A percentile compares a stretch with the other conserved stretches of the same genome.
Evolutionary conservation across 2,797 vertebrate genomes (phyloP).

Genomic region (Coregonus sp.): DNA sequence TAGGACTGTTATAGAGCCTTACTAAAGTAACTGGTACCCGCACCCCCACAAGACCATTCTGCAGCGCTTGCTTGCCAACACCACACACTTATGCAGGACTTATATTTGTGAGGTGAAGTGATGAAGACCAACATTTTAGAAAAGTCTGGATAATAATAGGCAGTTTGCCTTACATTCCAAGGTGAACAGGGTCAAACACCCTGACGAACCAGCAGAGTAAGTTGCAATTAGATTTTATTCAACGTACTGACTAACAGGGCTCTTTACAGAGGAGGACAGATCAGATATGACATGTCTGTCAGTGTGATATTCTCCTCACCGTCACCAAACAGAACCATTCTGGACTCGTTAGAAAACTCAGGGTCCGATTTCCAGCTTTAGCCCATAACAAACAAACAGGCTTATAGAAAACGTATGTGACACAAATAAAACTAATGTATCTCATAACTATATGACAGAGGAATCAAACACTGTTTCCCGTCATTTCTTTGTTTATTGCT

Average conservation of each 20-base stretch:
- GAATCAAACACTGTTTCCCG: constrained; percentile 8
- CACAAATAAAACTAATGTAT: constrained; percentile 29
- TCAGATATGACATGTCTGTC: neutral
- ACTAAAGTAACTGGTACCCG: constrained; percentile 30
- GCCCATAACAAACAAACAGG: constrained; percentile 49
- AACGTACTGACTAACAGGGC: neutral
- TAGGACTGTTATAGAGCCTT: constrained; percentile 26
- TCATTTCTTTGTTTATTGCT: constrained; percentile 51
- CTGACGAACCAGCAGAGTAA: neutral
- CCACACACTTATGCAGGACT: neutral
- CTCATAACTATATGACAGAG: constrained; percentile 3
- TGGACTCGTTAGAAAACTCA: constrained; percentile 53
- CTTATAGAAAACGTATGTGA: constrained; percentile 54
- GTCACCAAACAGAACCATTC: constrained; percentile 41
- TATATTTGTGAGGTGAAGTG: neutral
- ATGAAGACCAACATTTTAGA: neutral
- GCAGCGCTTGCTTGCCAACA: neutral
- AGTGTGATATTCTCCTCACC: constrained; percentile 9
- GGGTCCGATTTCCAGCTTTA: constrained; percentile 2
- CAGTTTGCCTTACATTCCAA: neutral
- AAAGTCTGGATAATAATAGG: neutral
- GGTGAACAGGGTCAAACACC: neutral
- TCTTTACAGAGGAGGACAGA: neutral
- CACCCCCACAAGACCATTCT: neutral
- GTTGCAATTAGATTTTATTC: neutral